phyloP scores from a whole-genome alignment of 2,888 invertebrate species.

The Selenia dentaria region DNA sequence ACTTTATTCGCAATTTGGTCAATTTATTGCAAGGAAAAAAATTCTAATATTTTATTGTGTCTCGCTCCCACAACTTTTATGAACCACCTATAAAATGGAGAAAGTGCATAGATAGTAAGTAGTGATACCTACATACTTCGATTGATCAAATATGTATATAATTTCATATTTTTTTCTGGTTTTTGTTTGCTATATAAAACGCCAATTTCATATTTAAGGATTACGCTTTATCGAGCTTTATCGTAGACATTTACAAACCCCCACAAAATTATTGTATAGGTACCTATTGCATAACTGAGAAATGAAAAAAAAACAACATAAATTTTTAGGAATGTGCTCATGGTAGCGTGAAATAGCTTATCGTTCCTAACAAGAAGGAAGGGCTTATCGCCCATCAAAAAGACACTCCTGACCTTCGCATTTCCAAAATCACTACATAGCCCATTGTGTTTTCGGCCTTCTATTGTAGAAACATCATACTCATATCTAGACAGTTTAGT shows the following conservation, averaged over 20 bases:
- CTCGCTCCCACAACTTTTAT: too few relatives aligned
- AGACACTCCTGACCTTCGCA: conserved; percentile 67
- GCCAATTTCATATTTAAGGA: too few relatives aligned
- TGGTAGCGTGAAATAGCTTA: conserved; percentile 68
- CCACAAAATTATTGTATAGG: not conserved
- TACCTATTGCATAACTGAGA: not conserved
- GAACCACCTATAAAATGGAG: too few relatives aligned
- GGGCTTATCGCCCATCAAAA: conserved; percentile 65
- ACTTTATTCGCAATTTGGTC: too few relatives aligned
- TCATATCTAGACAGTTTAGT: not conserved
- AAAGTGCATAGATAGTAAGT: too few relatives aligned
- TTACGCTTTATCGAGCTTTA: too few relatives aligned
- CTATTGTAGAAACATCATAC: conserved; percentile 24
- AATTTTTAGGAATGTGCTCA: conserved; percentile 46
- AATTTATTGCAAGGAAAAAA: too few relatives aligned
- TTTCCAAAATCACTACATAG: conserved; percentile 71
- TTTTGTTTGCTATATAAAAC: too few relatives aligned
- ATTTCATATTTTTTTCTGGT: too few relatives aligned
- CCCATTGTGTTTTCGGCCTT: conserved; percentile 59
- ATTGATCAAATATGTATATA: too few relatives aligned
- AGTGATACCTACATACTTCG: too few relatives aligned
- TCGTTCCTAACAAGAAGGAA: conserved; percentile 63
- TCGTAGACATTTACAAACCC: not conserved
- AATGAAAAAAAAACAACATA: conserved; percentile 22
- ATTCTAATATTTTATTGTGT: too few relatives aligned